A percentile compares a stretch with the other conserved stretches of the same genome.
phyloP scores from a whole-genome alignment of 2,888 invertebrate species.

The Hypsopygia costalis region DNA sequence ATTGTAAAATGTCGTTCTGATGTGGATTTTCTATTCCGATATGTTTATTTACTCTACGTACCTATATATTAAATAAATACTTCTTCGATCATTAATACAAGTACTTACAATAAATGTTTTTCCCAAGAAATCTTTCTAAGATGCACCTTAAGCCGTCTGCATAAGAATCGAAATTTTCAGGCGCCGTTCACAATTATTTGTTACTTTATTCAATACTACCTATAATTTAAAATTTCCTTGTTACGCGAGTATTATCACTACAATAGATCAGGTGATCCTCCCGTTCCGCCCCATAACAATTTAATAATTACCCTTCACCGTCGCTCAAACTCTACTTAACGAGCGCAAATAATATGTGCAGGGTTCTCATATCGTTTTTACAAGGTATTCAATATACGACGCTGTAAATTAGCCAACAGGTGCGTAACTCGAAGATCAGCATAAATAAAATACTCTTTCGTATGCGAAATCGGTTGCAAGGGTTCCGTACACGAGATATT shows the following conservation, averaged over 20 bases:
- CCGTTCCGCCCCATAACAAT: constrained; percentile 42
- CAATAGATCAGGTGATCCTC: constrained; percentile 35
- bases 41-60: too few relatives aligned
- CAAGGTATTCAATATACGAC: constrained; percentile 33
- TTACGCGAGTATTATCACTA: constrained; percentile 30
- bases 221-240: constrained; percentile 44
- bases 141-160: too few relatives aligned
- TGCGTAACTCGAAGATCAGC: constrained; percentile 39
- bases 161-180: constrained; percentile 13
- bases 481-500: neutral
- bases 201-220: constrained; percentile 39
- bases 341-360: constrained; percentile 36
- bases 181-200: constrained; percentile 24
- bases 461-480: neutral
- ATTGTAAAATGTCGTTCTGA: too few relatives aligned
- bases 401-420: constrained; percentile 53
- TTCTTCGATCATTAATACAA: too few relatives aligned
- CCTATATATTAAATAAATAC: too few relatives aligned
- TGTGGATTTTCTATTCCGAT: too few relatives aligned
- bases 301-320: constrained; percentile 42
- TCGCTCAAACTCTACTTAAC: constrained; percentile 33
- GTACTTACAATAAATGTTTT: neutral
- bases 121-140: too few relatives aligned
- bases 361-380: constrained; percentile 26
- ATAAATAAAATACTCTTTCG: constrained; percentile 38